Evolutionary conservation across 1,140 invertebrate species (phyloP), one percentile per base, ranked within the genome.

Genomic region (Caerostris darwini): DNA sequence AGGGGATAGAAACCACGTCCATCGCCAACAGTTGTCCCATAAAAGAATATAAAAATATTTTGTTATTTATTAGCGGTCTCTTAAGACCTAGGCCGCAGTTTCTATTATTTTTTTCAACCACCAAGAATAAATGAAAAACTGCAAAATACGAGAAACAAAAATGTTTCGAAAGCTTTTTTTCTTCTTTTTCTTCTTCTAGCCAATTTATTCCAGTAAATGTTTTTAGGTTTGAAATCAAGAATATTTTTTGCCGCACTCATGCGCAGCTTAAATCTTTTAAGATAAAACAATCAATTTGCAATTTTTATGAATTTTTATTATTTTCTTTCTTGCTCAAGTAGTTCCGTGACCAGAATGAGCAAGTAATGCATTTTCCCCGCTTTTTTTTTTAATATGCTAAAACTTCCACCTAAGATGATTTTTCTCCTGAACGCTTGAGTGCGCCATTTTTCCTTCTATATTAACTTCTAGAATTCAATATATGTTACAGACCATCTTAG

Each of bases 231-330:
- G 82, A 57, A 83, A 83, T 58, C 82, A 58, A 56, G 56, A 83
- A 83, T 83, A 57, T 83, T 83, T 83, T 83, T 57, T 8, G 12
- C 54, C 19, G 5, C 54, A 58, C 57, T 83, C 82, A 56, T 14
- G 71, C 34, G 56, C 7, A 64, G 56, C 82, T 83, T 58, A 57
- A 83, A 83, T 57, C 56, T 58, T 83, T 57, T 83, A 58, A 58
- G 56, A 83, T 83, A 58, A 83, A 83, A 83, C 56, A 83, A 83
- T 83, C 82, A 83, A 83, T 83, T 83, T 83, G 14, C n/a, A 83
- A 83, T 83, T 83, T 83, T 83, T 58, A 56, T 77, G 71, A 54
- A 17, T n/a, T 83, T 83, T 57, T 83, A 57, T 83, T 10, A 10
- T 64, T 64, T 64, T 64, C 34, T 57, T 14, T 17, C 17, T 57